Base-by-base conservation (phyloP, 2,797 vertebrate species). In the Oreochromis grahami region DNA sequence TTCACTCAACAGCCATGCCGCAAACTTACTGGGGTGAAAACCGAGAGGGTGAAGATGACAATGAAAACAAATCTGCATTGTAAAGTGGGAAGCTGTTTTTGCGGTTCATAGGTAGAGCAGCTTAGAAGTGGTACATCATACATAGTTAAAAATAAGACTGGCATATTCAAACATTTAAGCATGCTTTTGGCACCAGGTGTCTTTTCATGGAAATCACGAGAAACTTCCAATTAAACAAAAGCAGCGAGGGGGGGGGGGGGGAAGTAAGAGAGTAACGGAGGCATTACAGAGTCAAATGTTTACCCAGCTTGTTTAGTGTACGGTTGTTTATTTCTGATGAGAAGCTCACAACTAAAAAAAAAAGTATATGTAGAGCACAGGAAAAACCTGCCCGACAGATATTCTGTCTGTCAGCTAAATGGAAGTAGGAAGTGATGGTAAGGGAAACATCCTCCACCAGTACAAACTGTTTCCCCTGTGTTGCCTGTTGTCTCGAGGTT, bases 331-430 rank as follows among this genome's bases (percentile, higher is more conserved):
- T 91, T 89, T 90, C 79, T 92, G 92, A 94, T 92, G 84, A 94
- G 83, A 88, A 88, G 81, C 86, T 92, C 93, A 94, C 90, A 91
- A 89, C 79, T 80, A 48, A 76, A 88, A 82, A 78, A 78, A 86
- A 91, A 89, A 86, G 83, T 87, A 90, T 89, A 90, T 89, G 87
- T 83, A 87, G 86, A 93, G 87, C 88, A 92, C 89, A 92, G 91
- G 91, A 94, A 94, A 94, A 93, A 89, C 86, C 86, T 92, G 83
- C 87, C 90, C 86, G 88, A 91, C 80, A 93, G 89, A 92, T 93
- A 94, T 93, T 94, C 86, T 92, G 87, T 92, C 91, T 91, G 91
- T 94, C 94, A 93, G 91, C 90, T 93, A 88, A 93, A 86, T 92
- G 91, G 90, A 92, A 93, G 92, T 92, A 87, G 89, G 91, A 93